Base-by-base conservation (phyloP, 1,140 invertebrate species). In the Venustaconcha ellipsiformis region DNA sequence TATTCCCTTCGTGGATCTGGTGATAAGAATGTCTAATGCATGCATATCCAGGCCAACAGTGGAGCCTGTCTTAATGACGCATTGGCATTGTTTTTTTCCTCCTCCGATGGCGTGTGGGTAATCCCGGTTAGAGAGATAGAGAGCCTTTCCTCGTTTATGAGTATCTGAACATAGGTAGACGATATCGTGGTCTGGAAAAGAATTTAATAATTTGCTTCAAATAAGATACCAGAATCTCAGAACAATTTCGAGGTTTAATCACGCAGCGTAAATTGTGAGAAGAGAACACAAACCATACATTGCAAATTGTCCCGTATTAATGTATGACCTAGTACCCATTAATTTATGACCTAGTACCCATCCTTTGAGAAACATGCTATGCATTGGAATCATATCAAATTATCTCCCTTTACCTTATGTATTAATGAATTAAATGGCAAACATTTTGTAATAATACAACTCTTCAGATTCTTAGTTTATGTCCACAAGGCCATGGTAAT, bases 21-120 rank as follows among this genome's bases (percentile, higher is more conserved):
- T 80, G 17, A 85, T 76, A 8, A 85, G 78, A 11, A 85, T 73
- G 70, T 85, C 84, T n/a, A 85, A 76, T 30, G 84, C 80, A 68
- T 84, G 80, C 18, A 85, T 77, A 67, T 77, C 78, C n/a, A 85
- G 76, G 2, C 81, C 81, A n/a, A 79, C 60, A 56, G 75, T 64
- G 69, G 76, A 74, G 14, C 69, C 60, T n/a, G 84, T 84, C 20
- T 76, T 55, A 14, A 82, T 79, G 15, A 82, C 73, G 57, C 84
- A 85, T 66, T 76, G 67, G 73, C 84, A 85, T 58, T 81, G 69
- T 0, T 60, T 55, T 14, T 78, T 75, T 26, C 75, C 77, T 0
- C 62, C 63, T 3, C 12, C 20, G 57, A 85, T 76, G 15, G 76
- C 64, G 14, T 67, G 57, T 14, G 84, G 84, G 71, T 85, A 85